Evolutionary conservation across 2,113 vertebrate genomes (phyloP).

Genomic region (Pitta sordida): DNA sequence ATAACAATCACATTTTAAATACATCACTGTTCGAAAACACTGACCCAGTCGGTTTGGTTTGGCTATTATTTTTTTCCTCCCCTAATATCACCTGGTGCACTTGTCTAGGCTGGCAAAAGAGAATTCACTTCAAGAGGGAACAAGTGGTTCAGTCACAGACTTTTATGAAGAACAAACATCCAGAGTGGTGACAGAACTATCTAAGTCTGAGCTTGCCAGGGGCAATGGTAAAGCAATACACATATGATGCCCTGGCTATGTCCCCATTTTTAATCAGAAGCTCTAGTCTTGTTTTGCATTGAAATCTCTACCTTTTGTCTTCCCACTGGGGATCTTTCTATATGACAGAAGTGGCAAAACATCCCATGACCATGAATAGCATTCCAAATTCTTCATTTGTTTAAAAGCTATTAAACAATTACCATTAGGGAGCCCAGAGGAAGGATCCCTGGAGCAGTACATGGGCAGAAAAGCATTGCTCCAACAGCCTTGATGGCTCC

Average conservation of each 20-base stretch:
- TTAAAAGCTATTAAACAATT: not conserved
- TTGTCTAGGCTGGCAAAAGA: not conserved
- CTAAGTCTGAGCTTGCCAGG: not conserved
- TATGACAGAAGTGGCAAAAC: not conserved
- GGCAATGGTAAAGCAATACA: not conserved
- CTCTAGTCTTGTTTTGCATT: not conserved
- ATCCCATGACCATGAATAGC: not conserved
- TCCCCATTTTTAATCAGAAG: not conserved
- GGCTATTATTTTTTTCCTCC: not conserved
- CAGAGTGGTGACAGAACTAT: not conserved
- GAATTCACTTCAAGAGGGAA: not conserved
- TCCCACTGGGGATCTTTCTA: not conserved
- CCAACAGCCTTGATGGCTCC: accelerated
- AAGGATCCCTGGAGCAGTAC: not conserved
- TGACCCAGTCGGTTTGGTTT: not conserved
- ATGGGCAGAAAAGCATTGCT: not conserved
- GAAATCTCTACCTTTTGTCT: not conserved
- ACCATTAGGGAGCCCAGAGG: not conserved
- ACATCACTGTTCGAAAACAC: not conserved
- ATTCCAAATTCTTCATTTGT: not conserved
- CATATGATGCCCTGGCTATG: not conserved
- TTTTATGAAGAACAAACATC: not conserved
- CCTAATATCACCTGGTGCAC: not conserved
- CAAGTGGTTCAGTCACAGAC: not conserved
- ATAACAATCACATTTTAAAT: not conserved